Evolutionary conservation across 2,797 vertebrate genomes (phyloP), one percentile per base, ranked within the genome.

Genomic region (Melanotaenia nigrans): DNA sequence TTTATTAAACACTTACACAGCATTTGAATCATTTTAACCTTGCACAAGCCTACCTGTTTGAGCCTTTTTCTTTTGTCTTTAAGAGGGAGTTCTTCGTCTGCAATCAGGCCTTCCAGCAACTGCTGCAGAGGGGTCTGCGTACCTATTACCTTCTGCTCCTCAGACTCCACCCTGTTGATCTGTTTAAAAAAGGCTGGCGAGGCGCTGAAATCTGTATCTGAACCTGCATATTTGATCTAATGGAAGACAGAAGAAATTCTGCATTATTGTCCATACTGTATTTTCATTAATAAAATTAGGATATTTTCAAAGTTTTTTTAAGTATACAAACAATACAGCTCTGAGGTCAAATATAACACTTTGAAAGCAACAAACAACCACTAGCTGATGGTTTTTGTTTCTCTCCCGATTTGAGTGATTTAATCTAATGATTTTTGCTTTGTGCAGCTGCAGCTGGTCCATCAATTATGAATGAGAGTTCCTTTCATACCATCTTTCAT

Each of bases 31-130:
- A 2, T 25, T 33, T 18, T n/a, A 6, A 6, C 30, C 49, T 28
- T 49, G 51, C 13, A 33, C 0, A 18, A 5, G 3, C 30, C 76
- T 86, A 99, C 98, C 96, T 96, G 96, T 76, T 98, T 98, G 20
- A 99, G 93, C 64, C 96, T 92, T 85, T 97, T 98, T 90, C 94
- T 97, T 90, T 97, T 99, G 84, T 98, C 97, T 85, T 96, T 98
- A 65, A 73, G 78, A 13, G 96, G 95, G 75, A 98, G 95, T 66
- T 95, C 94, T 78, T 91, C 91, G 82, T 98, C 96, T 56, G 90
- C 93, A 65, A 96, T 93, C 71, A 99, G 95, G 75, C 96, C 96
- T 86, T 98, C 97, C 79, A 99, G 85, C 73, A 97, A 92, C 59
- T 94, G 90, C 76, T 93, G 93, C 62, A 97, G 87, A 0, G 96